Percentiles rank a stretch among this genome's conserved stretches.
phyloP scores from a whole-genome alignment of 2,888 invertebrate species.

The Cataglyphis cursor region DNA sequence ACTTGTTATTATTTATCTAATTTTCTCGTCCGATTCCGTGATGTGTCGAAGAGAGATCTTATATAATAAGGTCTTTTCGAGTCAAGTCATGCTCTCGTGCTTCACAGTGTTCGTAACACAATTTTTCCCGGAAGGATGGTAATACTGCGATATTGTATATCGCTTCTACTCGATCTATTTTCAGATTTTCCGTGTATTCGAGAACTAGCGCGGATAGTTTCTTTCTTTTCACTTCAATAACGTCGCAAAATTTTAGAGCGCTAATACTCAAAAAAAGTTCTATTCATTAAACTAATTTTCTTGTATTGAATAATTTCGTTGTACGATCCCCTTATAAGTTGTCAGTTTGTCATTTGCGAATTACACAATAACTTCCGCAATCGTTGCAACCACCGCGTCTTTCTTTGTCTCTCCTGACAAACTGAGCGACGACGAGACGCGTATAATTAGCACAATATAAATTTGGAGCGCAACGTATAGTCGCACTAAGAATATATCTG shows the following conservation, averaged over 20 bases:
- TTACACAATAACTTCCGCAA: slow-evolving; percentile 40
- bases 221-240: slow-evolving; percentile 42
- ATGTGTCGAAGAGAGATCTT: slow-evolving; percentile 34
- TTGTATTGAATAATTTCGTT: slow-evolving; percentile 1
- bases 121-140: slow-evolving; percentile 68
- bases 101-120: slow-evolving; percentile 55
- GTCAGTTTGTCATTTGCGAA: background rate
- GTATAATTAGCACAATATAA: slow-evolving; percentile 82
- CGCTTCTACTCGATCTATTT: slow-evolving; percentile 68
- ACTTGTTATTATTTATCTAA: background rate
- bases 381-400: slow-evolving; percentile 25
- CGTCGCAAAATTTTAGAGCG: slow-evolving; percentile 1
- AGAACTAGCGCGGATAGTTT: slow-evolving; percentile 38
- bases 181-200: slow-evolving; percentile 59
- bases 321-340: background rate
- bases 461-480: slow-evolving; percentile 78
- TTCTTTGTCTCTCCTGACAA: slow-evolving; percentile 60
- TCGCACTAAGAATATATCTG: slow-evolving; percentile 75
- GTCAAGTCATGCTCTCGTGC: slow-evolving; percentile 19
- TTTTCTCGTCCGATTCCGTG: background rate
- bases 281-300: background rate
- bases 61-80: slow-evolving; percentile 41
- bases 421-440: slow-evolving; percentile 56
- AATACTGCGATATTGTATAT: slow-evolving; percentile 68
- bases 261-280: background rate